Conservation (phyloP, 2,797 vertebrate species). For the Cirrhinus molitorella region DNA sequence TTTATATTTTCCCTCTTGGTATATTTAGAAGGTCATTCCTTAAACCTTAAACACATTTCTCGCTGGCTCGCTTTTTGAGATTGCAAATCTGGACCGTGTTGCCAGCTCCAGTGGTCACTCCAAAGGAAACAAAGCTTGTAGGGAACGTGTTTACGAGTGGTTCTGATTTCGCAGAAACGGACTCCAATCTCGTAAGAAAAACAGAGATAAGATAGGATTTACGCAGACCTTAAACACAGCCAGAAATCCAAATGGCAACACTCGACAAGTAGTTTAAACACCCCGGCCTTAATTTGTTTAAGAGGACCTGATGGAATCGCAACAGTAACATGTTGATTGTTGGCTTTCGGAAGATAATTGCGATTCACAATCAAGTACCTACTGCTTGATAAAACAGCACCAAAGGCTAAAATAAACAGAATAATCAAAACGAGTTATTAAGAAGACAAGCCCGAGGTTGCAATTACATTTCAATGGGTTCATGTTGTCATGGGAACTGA, state of each 20-base stretch:
- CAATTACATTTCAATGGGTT: slow-evolving; percentile 58
- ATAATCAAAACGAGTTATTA: slow-evolving; percentile 47
- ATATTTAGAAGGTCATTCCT: slow-evolving; percentile 55
- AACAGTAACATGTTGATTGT: slow-evolving; percentile 59
- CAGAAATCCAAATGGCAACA: slow-evolving; percentile 56
- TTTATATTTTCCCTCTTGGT: slow-evolving; percentile 52
- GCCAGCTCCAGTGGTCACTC: slow-evolving; percentile 44
- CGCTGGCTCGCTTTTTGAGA: slow-evolving; percentile 51
- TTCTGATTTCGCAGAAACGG: slow-evolving; percentile 64
- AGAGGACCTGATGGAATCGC: slow-evolving; percentile 55
- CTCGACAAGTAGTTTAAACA: slow-evolving; percentile 53
- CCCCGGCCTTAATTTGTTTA: slow-evolving; percentile 47
- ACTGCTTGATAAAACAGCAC: slow-evolving; percentile 47
- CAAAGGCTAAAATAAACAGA: slow-evolving; percentile 50
- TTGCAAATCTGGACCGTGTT: slow-evolving; percentile 50
- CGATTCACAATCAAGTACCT: slow-evolving; percentile 62
- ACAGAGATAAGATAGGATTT: slow-evolving; percentile 67
- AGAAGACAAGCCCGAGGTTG: slow-evolving; percentile 32
- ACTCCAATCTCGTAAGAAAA: slow-evolving; percentile 64
- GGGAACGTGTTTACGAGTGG: slow-evolving; percentile 63
- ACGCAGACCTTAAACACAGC: slow-evolving; percentile 51
- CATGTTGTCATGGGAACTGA: slow-evolving; percentile 56
- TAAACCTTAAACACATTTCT: slow-evolving; percentile 54
- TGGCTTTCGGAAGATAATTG: slow-evolving; percentile 51
- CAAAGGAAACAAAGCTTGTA: slow-evolving; percentile 65